phyloP scores from a whole-genome alignment of 2,797 vertebrate genomes.

The Lateolabrax maculatus region DNA sequence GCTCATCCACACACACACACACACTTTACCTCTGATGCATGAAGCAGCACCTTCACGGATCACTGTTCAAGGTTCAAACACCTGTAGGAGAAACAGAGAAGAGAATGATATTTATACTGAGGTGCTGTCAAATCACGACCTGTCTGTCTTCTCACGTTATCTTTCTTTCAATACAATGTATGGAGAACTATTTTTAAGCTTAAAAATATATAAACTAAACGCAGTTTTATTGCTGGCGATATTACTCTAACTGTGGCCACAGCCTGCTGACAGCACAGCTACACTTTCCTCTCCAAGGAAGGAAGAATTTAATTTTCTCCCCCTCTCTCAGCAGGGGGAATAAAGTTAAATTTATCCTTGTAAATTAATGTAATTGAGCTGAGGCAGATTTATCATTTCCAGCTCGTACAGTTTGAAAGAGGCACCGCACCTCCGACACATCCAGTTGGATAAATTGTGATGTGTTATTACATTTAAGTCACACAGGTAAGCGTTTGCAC shows the following conservation, averaged over 20 bases:
- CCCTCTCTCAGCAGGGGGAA: background rate
- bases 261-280: background rate
- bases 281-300: background rate
- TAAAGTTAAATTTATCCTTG: background rate
- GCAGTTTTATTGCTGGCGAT: background rate
- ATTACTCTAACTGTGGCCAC: background rate
- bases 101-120: slow-evolving; percentile 8
- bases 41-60: slow-evolving; percentile 42
- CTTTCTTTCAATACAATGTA: background rate
- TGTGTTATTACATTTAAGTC: too few relatives aligned
- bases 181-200: background rate
- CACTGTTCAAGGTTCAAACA: slow-evolving; percentile 29
- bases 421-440: background rate
- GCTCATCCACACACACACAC: background rate
- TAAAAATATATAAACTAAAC: background rate
- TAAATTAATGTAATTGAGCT: background rate
- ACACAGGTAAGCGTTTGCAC: too few relatives aligned
- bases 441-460: background rate
- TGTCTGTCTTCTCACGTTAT: background rate
- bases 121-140: background rate
- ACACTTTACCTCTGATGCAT: slow-evolving; percentile 30
- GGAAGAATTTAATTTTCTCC: background rate
- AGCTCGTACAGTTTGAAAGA: background rate
- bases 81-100: slow-evolving; percentile 25
- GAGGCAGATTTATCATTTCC: background rate